phyloP scores from a whole-genome alignment of 2,113 vertebrate genomes.

The Odontesthes bonariensis region DNA sequence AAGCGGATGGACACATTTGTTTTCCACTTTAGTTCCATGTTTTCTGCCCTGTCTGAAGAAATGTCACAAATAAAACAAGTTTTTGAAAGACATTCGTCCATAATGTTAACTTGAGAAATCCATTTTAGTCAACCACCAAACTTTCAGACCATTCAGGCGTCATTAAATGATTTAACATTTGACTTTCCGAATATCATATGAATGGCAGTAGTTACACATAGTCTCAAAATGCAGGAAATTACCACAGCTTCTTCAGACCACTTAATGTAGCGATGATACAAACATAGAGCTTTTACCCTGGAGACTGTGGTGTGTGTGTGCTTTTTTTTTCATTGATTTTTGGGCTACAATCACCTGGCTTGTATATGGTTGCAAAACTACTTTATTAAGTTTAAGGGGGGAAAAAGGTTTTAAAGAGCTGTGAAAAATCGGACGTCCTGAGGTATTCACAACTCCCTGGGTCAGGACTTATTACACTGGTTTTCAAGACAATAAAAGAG shows the following conservation, averaged over 20 bases:
- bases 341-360: no score
- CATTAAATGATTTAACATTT: background rate
- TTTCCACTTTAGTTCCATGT: background rate
- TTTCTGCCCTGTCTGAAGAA: background rate
- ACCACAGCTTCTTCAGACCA: no score
- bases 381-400: no score
- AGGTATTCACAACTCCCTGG: no score
- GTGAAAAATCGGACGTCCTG: no score
- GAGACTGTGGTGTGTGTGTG: no score
- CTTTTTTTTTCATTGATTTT: no score
- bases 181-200: constrained; percentile 7
- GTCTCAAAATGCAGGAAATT: background rate
- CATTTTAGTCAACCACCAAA: background rate
- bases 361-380: no score
- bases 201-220: background rate
- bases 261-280: background rate
- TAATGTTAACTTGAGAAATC: background rate
- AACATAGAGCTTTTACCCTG: background rate
- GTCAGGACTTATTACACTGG: no score
- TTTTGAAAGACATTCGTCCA: background rate
- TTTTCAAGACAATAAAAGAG: no score
- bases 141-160: background rate
- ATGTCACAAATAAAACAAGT: background rate
- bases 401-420: no score
- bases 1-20: no score